Base-by-base conservation (phyloP, 2,888 invertebrate species). In the Latheticus oryzae region DNA sequence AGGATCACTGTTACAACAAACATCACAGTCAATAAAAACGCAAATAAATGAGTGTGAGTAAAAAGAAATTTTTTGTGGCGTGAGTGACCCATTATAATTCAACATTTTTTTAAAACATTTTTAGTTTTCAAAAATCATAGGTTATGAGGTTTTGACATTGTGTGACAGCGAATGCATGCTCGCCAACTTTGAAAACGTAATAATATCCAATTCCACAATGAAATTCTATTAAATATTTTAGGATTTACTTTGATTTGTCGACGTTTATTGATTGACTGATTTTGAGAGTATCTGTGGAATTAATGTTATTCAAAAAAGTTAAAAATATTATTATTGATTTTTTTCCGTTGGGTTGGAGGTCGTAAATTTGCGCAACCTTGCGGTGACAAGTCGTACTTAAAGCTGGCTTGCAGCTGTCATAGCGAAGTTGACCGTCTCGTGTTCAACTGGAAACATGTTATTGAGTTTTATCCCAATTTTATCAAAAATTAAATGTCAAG, bases 401-500 rank as follows among this genome's bases (percentile, higher is more conserved):
- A 43, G 45, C 24, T 33, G 37, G 9, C 19, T 48, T 21, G 37
- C 17, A 33, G 28, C 42, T 57, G 51, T 43, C 57, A 57, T 60
- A 38, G 12, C 58, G 52, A 65, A 74, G 73, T 74, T 73, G 72
- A 63, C 71, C 72, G 68, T 70, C 66, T 69, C 66, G 68, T 67
- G 74, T 71, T 66, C 71, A 72, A 73, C 74, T 69, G 67, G 67
- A 78, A 86, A 84, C 86, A 88, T 89, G 89, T 85, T 87, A 87
- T 87, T 87, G 84, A 86, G 87, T 84, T 86, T 85, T 83, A 80
- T 82, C 81, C 83, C 82, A 81, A 83, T 85, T 84, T 84, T 83
- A 81, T 83, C 83, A 83, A 83, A 84, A 84, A 85, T 84, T 86
- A 84, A 82, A 82, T 87, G 87, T 84, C 83, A 84, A 85, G 86